These are phyloP conservation scores for Parazoanthus swiftii DNA, from an alignment of 92 coral and sea anemone genomes.

Conservation along the genomic window DNA sequence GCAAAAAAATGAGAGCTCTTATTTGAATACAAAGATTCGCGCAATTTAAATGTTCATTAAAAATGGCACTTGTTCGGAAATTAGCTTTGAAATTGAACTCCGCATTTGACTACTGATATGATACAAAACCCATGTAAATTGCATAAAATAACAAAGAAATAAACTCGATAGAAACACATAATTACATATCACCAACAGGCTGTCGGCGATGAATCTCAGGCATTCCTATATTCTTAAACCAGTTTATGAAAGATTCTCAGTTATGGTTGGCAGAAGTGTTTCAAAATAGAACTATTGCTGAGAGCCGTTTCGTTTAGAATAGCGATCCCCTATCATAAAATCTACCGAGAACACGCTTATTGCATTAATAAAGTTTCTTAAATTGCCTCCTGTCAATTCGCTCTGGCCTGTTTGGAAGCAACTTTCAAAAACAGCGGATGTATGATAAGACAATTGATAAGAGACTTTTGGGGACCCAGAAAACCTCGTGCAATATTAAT, in stretches of 20 bases:
- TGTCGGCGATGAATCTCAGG: not conserved
- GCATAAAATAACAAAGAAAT: no score
- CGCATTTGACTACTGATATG: not conserved
- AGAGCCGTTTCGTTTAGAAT: no score
- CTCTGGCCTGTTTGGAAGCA: not conserved
- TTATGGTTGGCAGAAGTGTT: not conserved
- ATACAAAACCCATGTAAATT: not conserved
- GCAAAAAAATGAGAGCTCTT: no score
- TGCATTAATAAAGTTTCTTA: not conserved
- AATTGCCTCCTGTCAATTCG: not conserved
- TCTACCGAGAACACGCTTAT: not conserved
- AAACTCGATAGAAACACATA: no score
- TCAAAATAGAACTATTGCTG: not conserved
- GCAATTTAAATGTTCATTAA: no score
- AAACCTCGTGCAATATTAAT: not conserved
- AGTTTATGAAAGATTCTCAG: not conserved
- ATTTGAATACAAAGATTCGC: no score
- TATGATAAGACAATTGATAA: not conserved
- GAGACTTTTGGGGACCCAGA: not conserved
- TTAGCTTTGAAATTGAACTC: not conserved
- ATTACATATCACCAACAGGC: no score
- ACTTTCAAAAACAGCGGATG: no score
- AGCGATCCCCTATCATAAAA: not conserved
- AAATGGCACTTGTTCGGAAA: not conserved
- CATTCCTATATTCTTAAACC: no score